Evolutionary conservation across 2,113 vertebrate species (phyloP), one percentile per base, ranked within the genome.

Genomic region (Labeo catla): DNA sequence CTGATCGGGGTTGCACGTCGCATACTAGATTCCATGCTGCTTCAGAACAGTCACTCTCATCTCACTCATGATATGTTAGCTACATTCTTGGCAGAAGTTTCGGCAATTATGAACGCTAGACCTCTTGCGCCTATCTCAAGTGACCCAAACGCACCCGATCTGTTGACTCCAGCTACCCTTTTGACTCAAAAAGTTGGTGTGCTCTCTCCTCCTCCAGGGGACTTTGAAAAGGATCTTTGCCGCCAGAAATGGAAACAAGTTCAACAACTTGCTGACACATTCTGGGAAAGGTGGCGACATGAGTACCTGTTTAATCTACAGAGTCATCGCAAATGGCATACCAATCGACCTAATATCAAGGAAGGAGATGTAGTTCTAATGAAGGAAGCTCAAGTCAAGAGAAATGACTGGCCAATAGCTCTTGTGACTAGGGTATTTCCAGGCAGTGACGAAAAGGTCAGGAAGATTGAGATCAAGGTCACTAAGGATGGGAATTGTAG

Each of bases 161-260:
- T 72, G 39, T 19, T 45, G 8, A 72, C 39, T 45, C 39, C 39
- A 72, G 39, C 16, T 10, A 43, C 19, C 8, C 16, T 72, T 39
- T 72, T 39, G 66, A 70, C 66, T 19, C 36, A 70, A 8, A 72
- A 72, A 43, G 2, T 72, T 43, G 66, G 66, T 70, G 28, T 36
- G 0, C 13, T 70, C 6, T 72, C 36, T 72, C 68, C 68, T 39
- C 68, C 36, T 72, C 68, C 36, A 72, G 34, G 36, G 6, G 68
- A 72, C 68, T 72, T 72, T 72, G 68, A 21, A 72, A 68, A 72
- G 28, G 68, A 72, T 72, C 8, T 72, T 72, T 72, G 68, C 16
- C 8, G 1, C 8, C 70, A 21, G 19, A n/a, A 45, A 73, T 73
- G 39, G 70, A 73, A 45, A 8, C 39, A 45, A 21, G 39, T 73